Conservation (phyloP, 2,888 invertebrate genomes). For the Athrips mouffetella region DNA sequence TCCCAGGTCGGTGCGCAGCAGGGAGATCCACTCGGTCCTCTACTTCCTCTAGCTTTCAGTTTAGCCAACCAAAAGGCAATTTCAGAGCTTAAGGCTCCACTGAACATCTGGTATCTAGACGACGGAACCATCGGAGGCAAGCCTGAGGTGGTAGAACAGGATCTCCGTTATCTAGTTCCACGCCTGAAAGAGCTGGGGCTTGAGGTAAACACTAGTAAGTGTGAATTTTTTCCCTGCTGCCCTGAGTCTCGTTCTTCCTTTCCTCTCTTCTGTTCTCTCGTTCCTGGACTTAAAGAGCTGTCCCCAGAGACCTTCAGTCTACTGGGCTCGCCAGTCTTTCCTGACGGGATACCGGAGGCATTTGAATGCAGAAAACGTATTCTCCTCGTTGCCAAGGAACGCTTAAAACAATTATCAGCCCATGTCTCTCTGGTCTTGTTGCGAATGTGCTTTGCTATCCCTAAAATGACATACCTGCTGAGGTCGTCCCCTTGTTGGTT, state of each 20-base stretch:
- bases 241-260: not conserved
- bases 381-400: too few relatives aligned
- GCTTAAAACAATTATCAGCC: too few relatives aligned
- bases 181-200: not conserved
- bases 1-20: too few relatives aligned
- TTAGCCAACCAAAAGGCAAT: not conserved
- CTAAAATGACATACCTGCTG: too few relatives aligned
- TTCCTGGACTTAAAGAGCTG: not conserved
- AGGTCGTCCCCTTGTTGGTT: too few relatives aligned
- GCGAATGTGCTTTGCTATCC: too few relatives aligned
- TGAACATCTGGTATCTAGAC: too few relatives aligned
- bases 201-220: not conserved
- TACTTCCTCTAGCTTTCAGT: not conserved
- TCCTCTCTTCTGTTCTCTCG: not conserved
- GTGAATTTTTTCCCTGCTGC: not conserved
- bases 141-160: constrained; percentile 2
- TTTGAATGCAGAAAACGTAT: not conserved
- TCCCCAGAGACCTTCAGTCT: not conserved
- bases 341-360: not conserved
- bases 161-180: not conserved
- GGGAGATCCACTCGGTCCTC: not conserved
- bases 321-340: not conserved
- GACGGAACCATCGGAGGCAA: too few relatives aligned
- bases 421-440: too few relatives aligned
- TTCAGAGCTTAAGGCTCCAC: not conserved